These are phyloP conservation scores for Heliconius sara DNA, from an alignment of 2,888 invertebrate species.

Conservation along the genomic window DNA sequence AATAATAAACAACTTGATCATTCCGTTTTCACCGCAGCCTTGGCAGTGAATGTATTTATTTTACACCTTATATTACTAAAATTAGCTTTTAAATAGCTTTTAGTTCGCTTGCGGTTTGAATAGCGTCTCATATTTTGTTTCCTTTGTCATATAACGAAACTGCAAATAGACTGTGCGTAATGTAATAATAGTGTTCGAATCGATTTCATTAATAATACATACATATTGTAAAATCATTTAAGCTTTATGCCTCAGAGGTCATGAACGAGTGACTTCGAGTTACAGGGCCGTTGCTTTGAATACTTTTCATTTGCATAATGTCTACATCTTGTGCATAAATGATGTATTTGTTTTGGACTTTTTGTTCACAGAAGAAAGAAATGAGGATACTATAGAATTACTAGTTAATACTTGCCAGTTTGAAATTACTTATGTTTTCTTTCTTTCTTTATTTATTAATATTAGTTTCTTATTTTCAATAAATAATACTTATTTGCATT, in stretches of 20 bases:
- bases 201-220: slow-evolving; percentile 6
- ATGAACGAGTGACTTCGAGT: slow-evolving; percentile 58
- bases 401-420: background rate
- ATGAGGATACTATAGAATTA: slow-evolving; percentile 16
- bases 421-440: background rate
- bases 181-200: background rate
- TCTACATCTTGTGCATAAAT: slow-evolving; percentile 37
- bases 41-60: slow-evolving; percentile 64
- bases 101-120: slow-evolving; percentile 39
- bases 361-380: slow-evolving; percentile 33
- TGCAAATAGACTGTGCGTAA: slow-evolving; percentile 34
- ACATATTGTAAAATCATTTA: slow-evolving; percentile 15
- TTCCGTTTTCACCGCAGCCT: slow-evolving; percentile 65
- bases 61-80: slow-evolving; percentile 50
- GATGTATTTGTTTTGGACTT: slow-evolving; percentile 35
- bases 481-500: too few relatives aligned
- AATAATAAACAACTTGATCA: slow-evolving; percentile 46
- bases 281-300: slow-evolving; percentile 36
- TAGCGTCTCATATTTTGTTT: slow-evolving; percentile 35
- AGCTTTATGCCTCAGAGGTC: slow-evolving; percentile 60
- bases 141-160: slow-evolving; percentile 28
- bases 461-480: background rate
- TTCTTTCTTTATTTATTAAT: background rate
- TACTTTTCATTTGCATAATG: slow-evolving; percentile 47
- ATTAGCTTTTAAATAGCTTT: slow-evolving; percentile 40